These are phyloP conservation scores for Manis javanica DNA, from an alignment of 2,797 vertebrate genomes.

Conservation along the genomic window DNA sequence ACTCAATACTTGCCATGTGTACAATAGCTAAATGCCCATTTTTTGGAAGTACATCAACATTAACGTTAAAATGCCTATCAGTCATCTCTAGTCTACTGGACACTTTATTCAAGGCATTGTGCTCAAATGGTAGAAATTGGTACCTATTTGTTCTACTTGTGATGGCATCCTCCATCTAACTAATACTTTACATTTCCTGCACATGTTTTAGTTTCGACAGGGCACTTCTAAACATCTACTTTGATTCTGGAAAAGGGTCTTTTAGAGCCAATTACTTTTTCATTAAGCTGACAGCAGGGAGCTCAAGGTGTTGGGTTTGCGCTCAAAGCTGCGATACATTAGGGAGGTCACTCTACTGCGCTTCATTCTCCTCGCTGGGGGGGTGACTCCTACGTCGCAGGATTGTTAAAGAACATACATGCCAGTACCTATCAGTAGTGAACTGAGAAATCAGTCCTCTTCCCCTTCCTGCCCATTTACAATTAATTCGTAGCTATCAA, in stretches of 20 bases:
- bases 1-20: not conserved
- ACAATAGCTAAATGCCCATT: slow-evolving; percentile 20
- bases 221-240: not conserved
- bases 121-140: not conserved
- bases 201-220: not conserved
- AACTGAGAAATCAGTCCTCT: not conserved
- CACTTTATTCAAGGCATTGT: not conserved
- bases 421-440: not conserved
- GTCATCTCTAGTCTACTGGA: not conserved
- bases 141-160: not conserved
- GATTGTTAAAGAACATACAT: not conserved
- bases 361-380: not conserved
- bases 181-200: slow-evolving; percentile 23
- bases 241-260: slow-evolving; percentile 30
- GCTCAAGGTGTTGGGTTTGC: slow-evolving; percentile 16
- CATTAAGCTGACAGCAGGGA: not conserved
- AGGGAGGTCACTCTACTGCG: not conserved
- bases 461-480: not conserved
- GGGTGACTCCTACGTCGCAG: not conserved
- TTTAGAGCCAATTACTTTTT: not conserved
- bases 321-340: not conserved
- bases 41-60: not conserved
- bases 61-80: slow-evolving; percentile 43
- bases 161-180: not conserved
- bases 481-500: not conserved